Evolutionary conservation across 2,113 vertebrate species (phyloP), one percentile per base, ranked within the genome.

Genomic region (Eublepharis macularius): DNA sequence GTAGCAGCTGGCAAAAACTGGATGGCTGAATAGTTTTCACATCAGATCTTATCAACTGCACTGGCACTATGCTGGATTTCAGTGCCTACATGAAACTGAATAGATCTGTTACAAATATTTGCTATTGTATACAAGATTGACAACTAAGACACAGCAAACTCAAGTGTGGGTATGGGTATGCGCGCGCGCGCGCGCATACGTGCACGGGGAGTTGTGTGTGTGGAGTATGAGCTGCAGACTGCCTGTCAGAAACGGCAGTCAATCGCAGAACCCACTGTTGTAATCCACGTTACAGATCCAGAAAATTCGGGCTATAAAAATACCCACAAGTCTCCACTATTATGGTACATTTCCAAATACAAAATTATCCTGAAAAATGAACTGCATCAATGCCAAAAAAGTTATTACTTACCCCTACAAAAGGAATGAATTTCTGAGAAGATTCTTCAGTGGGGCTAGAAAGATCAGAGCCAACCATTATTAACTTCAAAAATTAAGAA

Each of bases 391-490:
- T 34, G 2, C 32, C 7, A 70, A 8, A 54, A 77, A 36, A 1
- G 1, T 1, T 9, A 36, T 79, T 72, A 97, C 98, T 97, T 94
- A 99, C 98, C 93, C 98, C 98, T 0, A 99, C 97, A 73, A 99
- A 99, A 36, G 98, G 98, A 93, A 99, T 99, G 95, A 99, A 99
- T 90, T 99, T 99, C 96, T 99, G 98, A 3, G 98, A 98, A 1
- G 98, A 98, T 88, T 99, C 98, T 95, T 99, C 98, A 0, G 99
- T 98, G 9, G 98, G 98, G 96, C 98, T 99, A 93, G 76, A 93
- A 82, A 73, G 34, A 94, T 94, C 86, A 78, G 87, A 90, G 84
- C 93, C 57, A 91, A 51, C 34, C 7, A 83, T 93, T 88, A 94
- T 66, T 10, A 26, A 82, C 49, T 82, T 68, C 21, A 32, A 17